Conservation (phyloP, 2,797 vertebrate genomes). For the Danio kyathit region DNA sequence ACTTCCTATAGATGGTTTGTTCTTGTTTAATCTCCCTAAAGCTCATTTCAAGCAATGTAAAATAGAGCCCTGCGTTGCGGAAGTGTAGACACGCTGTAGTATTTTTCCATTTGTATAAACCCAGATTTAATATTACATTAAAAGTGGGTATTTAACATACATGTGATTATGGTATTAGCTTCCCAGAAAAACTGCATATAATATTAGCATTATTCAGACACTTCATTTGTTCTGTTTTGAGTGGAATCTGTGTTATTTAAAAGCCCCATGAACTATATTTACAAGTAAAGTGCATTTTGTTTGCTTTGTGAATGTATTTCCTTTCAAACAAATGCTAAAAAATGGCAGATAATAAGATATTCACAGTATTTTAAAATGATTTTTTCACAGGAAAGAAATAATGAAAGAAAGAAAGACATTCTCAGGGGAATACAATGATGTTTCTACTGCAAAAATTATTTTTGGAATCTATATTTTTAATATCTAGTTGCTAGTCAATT, state of each 20-base stretch:
- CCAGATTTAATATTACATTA: not conserved
- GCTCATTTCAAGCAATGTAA: constrained; percentile 41
- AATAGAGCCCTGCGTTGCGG: constrained; percentile 1
- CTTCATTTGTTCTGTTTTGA: not conserved
- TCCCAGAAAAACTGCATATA: not conserved
- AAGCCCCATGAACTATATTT: constrained; percentile 25
- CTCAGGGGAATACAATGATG: too few relatives aligned
- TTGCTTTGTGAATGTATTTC: not conserved
- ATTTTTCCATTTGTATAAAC: constrained; percentile 17
- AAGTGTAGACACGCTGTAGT: not conserved
- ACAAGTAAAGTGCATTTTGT: not conserved
- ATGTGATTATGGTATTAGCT: constrained; percentile 19
- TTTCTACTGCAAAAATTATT: too few relatives aligned
- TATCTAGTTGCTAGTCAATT: not conserved
- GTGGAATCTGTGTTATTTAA: not conserved
- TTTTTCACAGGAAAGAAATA: too few relatives aligned
- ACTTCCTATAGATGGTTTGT: constrained; percentile 53
- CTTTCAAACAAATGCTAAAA: not conserved
- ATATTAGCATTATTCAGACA: constrained; percentile 18
- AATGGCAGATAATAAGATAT: too few relatives aligned
- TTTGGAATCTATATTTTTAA: too few relatives aligned
- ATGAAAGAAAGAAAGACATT: too few relatives aligned
- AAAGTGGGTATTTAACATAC: constrained; percentile 33
- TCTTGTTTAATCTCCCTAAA: constrained; percentile 53
- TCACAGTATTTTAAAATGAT: too few relatives aligned